Evolutionary conservation across 2,113 vertebrate genomes (phyloP).

Genomic region (Mesitornis unicolor): DNA sequence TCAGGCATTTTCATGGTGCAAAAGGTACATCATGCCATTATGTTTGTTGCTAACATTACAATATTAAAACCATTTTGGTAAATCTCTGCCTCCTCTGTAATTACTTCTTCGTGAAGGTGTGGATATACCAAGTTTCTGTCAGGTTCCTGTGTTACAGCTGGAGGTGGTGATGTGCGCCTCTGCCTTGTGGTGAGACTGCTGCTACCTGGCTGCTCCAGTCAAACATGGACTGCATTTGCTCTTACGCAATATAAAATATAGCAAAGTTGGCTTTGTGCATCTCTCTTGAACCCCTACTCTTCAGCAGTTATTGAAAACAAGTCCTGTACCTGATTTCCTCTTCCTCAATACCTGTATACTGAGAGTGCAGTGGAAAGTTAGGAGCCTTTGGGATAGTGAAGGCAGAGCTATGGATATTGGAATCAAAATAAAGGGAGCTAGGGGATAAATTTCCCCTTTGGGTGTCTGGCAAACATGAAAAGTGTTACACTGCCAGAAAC

Average conservation of each 20-base stretch:
- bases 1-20: background rate
- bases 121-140: background rate
- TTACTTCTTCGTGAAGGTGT: background rate
- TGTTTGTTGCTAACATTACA: background rate
- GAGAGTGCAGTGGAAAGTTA: background rate
- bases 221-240: background rate
- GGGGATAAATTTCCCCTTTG: background rate
- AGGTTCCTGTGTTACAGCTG: background rate
- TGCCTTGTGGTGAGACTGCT: background rate
- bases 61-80: background rate
- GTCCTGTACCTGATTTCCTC: background rate
- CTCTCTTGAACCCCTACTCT: background rate
- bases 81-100: background rate
- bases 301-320: background rate
- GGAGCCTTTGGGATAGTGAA: background rate
- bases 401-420: background rate
- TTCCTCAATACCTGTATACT: background rate
- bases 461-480: background rate
- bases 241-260: background rate
- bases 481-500: background rate
- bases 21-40: background rate
- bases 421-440: background rate
- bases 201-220: background rate
- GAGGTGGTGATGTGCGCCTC: background rate
- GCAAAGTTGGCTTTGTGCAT: background rate